Evolutionary conservation across 2,888 invertebrate genomes (phyloP).

Genomic region (Plemyria rubiginata): DNA sequence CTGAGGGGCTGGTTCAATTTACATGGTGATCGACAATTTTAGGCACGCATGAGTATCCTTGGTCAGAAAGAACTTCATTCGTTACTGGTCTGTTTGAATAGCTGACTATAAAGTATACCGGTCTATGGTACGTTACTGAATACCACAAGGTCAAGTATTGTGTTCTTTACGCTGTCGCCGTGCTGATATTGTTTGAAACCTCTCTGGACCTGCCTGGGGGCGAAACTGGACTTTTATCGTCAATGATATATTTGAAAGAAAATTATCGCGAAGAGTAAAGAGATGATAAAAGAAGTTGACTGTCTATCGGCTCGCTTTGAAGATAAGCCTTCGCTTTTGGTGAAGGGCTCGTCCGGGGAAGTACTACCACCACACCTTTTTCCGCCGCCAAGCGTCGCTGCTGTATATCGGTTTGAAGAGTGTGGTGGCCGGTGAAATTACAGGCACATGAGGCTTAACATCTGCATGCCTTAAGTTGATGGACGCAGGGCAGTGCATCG

Average conservation of each 20-base stretch:
- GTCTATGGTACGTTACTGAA: background rate
- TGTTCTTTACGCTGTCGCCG: background rate
- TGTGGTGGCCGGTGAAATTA: no score
- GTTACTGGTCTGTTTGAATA: background rate
- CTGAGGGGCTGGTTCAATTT: slow-evolving; percentile 29
- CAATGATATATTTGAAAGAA: background rate
- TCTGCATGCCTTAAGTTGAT: no score
- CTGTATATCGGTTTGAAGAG: no score
- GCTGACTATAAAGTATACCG: background rate
- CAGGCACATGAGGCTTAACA: no score
- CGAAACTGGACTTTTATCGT: background rate
- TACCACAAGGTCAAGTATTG: background rate
- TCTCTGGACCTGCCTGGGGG: background rate
- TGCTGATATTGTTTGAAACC: background rate
- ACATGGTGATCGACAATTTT: slow-evolving; percentile 33
- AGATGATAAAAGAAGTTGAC: background rate
- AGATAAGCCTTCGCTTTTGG: no score
- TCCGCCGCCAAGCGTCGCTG: no score
- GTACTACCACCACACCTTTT: no score
- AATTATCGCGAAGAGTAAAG: background rate
- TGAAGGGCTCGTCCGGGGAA: no score
- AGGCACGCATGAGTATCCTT: slow-evolving; percentile 25
- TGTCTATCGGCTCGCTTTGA: background rate
- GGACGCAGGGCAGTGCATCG: no score
- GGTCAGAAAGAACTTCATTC: slow-evolving; percentile 17